Evolutionary conservation across 2,797 vertebrate genomes (phyloP), one percentile per base, ranked within the genome.

Genomic region (Parambassis ranga): DNA sequence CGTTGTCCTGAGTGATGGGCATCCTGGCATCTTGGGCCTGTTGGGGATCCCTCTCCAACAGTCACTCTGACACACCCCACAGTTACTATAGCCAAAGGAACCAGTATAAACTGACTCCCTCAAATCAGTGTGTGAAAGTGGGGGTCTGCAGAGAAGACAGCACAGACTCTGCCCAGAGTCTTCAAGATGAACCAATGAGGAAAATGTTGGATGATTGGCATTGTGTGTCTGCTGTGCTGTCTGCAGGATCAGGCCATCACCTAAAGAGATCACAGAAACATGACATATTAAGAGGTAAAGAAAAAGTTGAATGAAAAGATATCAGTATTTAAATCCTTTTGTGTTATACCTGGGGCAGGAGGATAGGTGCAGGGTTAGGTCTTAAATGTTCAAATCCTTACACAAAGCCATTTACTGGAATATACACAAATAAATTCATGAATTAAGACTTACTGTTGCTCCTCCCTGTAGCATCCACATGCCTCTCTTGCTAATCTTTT

Each of bases 1-100:
- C 95, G 66, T 98, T 98, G 91, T 98, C 96, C 85, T 96, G 94
- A 10, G 96, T 98, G 88, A 98, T 96, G 75, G 97, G 97, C 97
- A 98, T 98, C 48, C 87, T 93, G 68, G 83, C 92, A 94, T 98
- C 90, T 93, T 87, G 69, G 75, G 77, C 65, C 67, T 26, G 23
- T 9, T 50, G 53, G 20, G 15, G 16, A 43, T 56, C 46, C 35
- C 58, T 82, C 48, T 72, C 48, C 41, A 39, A 48, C 24, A 55
- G 52, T 42, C 16, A 15, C 36, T 51, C 31, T 28, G 48, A 65
- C 42, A 33, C 22, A 55, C 61, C 42, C 24, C 50, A 37, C 44
- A 5, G 20, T 48, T 3, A 10, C 38, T 37, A 4, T 7, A 42
- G 47, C 52, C 57, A 65, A 24, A 60, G 30, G 39, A 65, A 55